Percentiles rank a stretch among this genome's conserved stretches.
Conservation (phyloP, 2,113 vertebrate species). For the Fukomys damarensis region DNA sequence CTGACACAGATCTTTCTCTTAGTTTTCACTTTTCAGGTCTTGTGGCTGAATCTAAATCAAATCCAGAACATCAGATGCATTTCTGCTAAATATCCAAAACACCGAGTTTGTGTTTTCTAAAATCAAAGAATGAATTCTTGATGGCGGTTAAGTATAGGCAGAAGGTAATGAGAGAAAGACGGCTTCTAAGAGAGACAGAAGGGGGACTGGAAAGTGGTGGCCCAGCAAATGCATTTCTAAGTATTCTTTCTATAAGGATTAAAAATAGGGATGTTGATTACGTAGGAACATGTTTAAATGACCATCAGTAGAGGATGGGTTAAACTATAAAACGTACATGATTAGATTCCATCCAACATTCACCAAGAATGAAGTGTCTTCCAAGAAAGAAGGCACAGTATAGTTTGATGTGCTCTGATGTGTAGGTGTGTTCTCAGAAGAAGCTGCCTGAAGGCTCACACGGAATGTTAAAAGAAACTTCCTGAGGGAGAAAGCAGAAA, state of each 20-base stretch:
- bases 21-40: too few species aligned
- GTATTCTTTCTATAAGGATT: background rate
- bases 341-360: constrained; percentile 26
- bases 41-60: too few species aligned
- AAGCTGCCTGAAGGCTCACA: background rate
- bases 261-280: constrained; percentile 13
- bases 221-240: background rate
- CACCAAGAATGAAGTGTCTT: background rate
- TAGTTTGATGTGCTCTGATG: background rate
- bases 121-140: too few species aligned
- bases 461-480: background rate
- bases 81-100: too few species aligned
- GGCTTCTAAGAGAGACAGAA: too few species aligned
- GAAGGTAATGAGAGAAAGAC: too few species aligned
- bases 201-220: too few species aligned
- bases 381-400: background rate
- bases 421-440: background rate
- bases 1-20: too few species aligned
- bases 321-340: background rate
- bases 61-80: too few species aligned
- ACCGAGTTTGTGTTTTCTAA: too few species aligned
- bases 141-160: too few species aligned
- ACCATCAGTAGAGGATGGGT: background rate
- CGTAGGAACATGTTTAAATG: constrained; percentile 27
- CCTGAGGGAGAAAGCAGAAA: background rate